These are phyloP conservation scores for Trissolcus basalis DNA, from an alignment of 1,140 invertebrate species.

Conservation along the genomic window DNA sequence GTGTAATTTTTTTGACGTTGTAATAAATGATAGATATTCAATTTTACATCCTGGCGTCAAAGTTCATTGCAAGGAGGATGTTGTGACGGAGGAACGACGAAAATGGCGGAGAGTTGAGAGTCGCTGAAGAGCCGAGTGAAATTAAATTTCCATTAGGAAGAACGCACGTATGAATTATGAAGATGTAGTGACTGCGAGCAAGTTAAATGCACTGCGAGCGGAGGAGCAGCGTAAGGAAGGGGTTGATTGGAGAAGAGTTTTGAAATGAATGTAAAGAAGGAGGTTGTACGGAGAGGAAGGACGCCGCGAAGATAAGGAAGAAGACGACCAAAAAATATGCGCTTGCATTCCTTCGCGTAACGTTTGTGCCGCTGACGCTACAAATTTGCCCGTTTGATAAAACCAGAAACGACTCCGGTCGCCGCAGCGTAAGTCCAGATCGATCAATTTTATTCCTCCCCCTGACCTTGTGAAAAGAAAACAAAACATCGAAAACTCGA, in stretches of 20 bases:
- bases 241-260: conserved; percentile 40
- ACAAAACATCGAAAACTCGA: too few relatives aligned
- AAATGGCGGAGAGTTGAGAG: conserved; percentile 30
- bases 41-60: too few relatives aligned
- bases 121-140: conserved; percentile 59
- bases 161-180: conserved; percentile 64
- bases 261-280: conserved; percentile 31
- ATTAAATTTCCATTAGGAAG: conserved; percentile 70
- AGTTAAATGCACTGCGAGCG: conserved; percentile 42
- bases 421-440: conserved; percentile 27
- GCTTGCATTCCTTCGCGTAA: conserved; percentile 33
- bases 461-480: too few relatives aligned
- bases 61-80: too few relatives aligned
- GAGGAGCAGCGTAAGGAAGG: conserved; percentile 35
- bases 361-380: conserved; percentile 27
- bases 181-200: conserved; percentile 56
- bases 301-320: conserved; percentile 13
- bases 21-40: too few relatives aligned
- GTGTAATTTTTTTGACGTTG: too few relatives aligned
- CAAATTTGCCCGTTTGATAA: conserved; percentile 27
- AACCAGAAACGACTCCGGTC: conserved; percentile 2
- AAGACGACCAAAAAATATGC: conserved; percentile 27
- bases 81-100: not conserved
- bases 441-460: conserved; percentile 17
- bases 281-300: conserved; percentile 21